Base-by-base conservation (phyloP, 2,113 vertebrate species). In the Onychostoma macrolepis region DNA sequence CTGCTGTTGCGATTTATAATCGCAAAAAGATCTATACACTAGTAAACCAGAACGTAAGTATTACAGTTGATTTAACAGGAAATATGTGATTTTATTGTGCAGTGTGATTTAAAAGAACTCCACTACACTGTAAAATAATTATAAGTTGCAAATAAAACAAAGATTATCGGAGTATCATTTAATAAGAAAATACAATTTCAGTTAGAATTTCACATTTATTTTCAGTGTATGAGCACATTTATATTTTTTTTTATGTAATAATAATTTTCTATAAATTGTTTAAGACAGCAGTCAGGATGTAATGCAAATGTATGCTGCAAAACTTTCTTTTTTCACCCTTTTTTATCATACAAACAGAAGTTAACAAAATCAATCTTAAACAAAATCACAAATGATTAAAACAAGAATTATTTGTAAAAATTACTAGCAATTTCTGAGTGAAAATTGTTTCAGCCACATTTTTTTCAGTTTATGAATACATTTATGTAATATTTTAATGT, bases 21-120 rank as follows among this genome's bases (percentile, higher is more conserved):
- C 12, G 6, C 0, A 12, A 1, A 12, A 30, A 0, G 0, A 65
- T 1, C 11, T 13, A 15, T 30, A 2, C 1, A 30, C 0, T 9
- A 65, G 63, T 30, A 67, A 4, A 0, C 6, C 26, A 2, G 12
- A 6, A 1, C 1, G 63, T 67, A 17, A 67, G 63, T 67, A 67
- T 67, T 30, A 15, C 12, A 28, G 26, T 1, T 63, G 63, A 65
- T 65, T 63, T 63, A 11, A 63, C n/a, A 63, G n/a, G n/a, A 26
- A 1, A 63, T 63, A 63, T 63, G n/a, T 11, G 9, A 63, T 63
- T 26, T 63, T 11, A 48, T 10, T 61, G 24, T 4, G 24, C 24
- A 61, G n/a, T 4, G 9, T 61, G 8, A 26, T n/a, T n/a, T 61
- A n/a, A 61, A 61, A n/a, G n/a, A 63, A 63, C 58, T 2, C 4